These are phyloP conservation scores for Platyscapa corneri DNA, from an alignment of 1,140 invertebrate species.

Conservation along the genomic window DNA sequence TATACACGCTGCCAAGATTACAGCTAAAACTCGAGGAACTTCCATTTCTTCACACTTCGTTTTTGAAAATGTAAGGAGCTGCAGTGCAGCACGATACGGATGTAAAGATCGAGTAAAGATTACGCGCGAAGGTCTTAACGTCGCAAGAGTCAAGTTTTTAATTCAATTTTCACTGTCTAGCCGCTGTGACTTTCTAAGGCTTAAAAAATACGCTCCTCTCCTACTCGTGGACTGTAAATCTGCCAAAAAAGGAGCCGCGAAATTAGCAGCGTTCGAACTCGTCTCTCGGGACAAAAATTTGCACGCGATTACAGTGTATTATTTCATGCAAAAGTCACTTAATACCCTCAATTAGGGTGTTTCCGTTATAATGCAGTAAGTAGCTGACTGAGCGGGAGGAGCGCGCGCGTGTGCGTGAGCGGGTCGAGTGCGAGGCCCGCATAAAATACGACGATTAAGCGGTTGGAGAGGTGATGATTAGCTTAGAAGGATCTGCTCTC, in stretches of 20 bases:
- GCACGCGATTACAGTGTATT: not conserved
- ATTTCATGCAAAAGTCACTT: conserved; percentile 25
- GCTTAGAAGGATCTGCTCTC: not conserved
- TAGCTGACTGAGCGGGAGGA: not conserved
- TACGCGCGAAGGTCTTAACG: not conserved
- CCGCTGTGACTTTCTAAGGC: not conserved
- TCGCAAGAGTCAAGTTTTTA: not conserved
- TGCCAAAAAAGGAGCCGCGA: too few relatives aligned
- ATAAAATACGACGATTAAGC: conserved; percentile 23
- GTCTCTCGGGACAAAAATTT: not conserved
- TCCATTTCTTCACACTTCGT: not conserved
- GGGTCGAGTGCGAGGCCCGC: not conserved
- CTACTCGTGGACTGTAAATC: not conserved
- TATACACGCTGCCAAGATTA: not conserved
- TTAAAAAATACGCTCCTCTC: not conserved
- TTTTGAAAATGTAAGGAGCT: not conserved
- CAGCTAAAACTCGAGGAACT: not conserved
- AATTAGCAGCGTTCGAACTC: not conserved
- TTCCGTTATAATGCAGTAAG: conserved; percentile 37
- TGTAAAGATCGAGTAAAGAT: not conserved
- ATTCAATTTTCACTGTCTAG: not conserved
- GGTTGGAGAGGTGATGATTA: conserved; percentile 37
- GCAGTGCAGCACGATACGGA: not conserved
- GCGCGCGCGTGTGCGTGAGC: not conserved
- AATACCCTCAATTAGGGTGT: conserved; percentile 23